phyloP scores from a whole-genome alignment of 1,140 invertebrate genomes.

The Melanaphis sacchari region DNA sequence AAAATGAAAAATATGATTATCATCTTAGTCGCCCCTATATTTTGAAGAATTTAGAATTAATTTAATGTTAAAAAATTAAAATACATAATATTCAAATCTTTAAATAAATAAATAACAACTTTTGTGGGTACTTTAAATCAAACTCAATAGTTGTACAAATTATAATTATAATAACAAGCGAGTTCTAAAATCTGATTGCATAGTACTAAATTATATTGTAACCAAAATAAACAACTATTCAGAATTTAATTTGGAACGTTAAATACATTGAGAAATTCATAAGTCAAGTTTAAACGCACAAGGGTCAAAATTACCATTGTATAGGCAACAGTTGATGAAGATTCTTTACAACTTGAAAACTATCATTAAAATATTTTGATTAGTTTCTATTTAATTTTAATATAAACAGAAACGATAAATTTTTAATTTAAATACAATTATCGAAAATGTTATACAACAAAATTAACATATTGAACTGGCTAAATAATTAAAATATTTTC shows the following conservation, averaged over 20 bases:
- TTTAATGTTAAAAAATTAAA: not conserved
- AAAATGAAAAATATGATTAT: too few species aligned
- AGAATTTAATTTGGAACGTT: constrained; percentile 20
- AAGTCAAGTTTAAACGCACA: not conserved
- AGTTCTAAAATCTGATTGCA: not conserved
- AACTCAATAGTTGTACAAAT: not conserved
- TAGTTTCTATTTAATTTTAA: not conserved
- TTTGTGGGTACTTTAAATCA: not conserved
- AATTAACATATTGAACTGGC: not conserved
- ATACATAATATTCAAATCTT: not conserved
- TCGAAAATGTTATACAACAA: not conserved
- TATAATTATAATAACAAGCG: not conserved
- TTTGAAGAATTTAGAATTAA: not conserved
- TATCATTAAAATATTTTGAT: constrained; percentile 45
- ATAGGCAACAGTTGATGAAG: constrained; percentile 14
- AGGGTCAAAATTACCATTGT: constrained; percentile 49
- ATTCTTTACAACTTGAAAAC: constrained; percentile 13
- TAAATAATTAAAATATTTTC: not conserved
- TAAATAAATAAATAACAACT: not conserved
- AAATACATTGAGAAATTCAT: not conserved
- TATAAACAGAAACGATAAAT: not conserved
- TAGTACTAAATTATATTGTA: constrained; percentile 8
- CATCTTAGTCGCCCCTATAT: too few species aligned
- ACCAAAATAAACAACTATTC: constrained; percentile 22
- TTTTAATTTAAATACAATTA: not conserved